Base-by-base conservation (phyloP, 2,113 vertebrate species). In the Cololabis saira region DNA sequence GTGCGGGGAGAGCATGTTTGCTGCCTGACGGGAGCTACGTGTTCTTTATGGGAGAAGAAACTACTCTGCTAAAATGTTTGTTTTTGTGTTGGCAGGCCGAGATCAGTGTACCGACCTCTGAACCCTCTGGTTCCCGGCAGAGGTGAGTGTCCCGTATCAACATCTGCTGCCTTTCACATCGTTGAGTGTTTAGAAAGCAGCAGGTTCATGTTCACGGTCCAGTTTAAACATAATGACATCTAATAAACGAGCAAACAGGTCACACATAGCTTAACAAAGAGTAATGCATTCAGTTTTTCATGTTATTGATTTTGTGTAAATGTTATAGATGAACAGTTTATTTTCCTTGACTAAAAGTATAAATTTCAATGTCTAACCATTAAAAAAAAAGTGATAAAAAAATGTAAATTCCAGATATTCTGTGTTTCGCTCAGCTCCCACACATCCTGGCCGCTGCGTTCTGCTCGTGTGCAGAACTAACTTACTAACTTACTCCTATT, bases 31-130 rank as follows among this genome's bases (percentile, higher is more conserved):
- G 5, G 10, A 7, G 33, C 6, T 11, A 37, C 5, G 33, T 37
- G 10, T 37, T 37, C 10, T 37, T 7, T 37, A 37, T 37, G 6
- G 10, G 6, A 37, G 10, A 37, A 37, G 1, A 37, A 37, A 37
- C 33, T 37, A 11, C 33, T 37, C 33, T 37, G 10, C 33, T 7
- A 37, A 37, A 37, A 37, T 37, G 47, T 14, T 6, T 45, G 41
- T 42, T 12, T 7, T 73, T 73, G 85, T 86, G 57, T 27, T 2
- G 0, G 33, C 90, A 99, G 97, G 86, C 97, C 97, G 83, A 90
- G 97, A 45, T 98, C 96, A 43, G 97, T 99, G 67, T 99, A 99
- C 87, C 94, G 96, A 66, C 97, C 97, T 84, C 90, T 98, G 85
- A 98, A 98, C 91, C 97, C 97, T 56, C 85, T 99, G 90, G 93